Evolutionary conservation across 2,113 vertebrate genomes (phyloP).

Genomic region (Crotalus horridus): DNA sequence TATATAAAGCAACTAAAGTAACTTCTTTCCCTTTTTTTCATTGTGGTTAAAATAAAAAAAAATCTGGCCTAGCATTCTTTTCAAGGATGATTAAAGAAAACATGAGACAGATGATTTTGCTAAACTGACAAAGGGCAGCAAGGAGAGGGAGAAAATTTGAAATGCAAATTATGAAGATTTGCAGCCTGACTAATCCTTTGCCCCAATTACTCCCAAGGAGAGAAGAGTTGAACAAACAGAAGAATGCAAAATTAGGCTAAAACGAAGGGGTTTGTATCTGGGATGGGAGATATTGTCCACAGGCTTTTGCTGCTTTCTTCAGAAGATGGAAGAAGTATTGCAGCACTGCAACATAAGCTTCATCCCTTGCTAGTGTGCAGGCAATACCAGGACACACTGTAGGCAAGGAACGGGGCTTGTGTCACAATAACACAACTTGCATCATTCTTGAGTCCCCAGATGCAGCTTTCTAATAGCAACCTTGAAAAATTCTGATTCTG

Average conservation of each 20-base stretch:
- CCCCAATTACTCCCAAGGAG: neutral
- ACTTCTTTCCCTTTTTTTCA: neutral
- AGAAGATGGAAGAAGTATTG: neutral
- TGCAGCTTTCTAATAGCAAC: neutral
- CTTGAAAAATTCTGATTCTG: neutral
- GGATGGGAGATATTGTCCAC: neutral
- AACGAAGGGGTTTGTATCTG: neutral
- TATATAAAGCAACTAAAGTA: conserved; percentile 41
- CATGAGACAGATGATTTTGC: neutral
- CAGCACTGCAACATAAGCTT: neutral
- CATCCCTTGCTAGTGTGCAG: neutral
- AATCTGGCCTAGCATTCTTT: neutral
- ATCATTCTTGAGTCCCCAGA: neutral
- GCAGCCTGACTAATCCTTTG: neutral
- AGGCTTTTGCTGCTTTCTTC: neutral
- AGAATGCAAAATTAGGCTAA: neutral
- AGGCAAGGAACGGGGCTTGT: neutral
- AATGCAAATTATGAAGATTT: neutral
- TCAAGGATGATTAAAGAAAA: conserved; percentile 41
- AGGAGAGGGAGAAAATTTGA: neutral
- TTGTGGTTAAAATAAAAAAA: conserved; percentile 16
- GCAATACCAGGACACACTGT: neutral
- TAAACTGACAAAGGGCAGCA: neutral
- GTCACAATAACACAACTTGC: neutral
- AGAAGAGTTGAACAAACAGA: neutral